Conservation (phyloP, 2,797 vertebrate species). For the Myripristis murdjan region DNA sequence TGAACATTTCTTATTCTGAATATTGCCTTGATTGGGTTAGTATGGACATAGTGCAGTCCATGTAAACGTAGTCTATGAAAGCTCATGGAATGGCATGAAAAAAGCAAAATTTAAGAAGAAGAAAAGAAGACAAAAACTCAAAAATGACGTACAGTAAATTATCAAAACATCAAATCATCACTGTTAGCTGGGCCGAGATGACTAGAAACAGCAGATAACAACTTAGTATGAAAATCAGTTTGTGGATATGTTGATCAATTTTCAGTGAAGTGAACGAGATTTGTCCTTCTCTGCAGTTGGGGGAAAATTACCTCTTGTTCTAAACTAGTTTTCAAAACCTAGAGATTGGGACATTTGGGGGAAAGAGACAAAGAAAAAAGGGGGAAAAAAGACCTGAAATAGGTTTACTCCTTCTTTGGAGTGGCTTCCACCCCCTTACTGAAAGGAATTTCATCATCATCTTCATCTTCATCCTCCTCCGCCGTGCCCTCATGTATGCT, state of each 20-base stretch:
- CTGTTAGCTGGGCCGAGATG: background rate
- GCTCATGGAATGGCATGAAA: constrained; percentile 9
- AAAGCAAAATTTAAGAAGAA: background rate
- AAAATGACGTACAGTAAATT: constrained; percentile 3
- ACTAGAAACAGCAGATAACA: background rate
- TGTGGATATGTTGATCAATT: background rate
- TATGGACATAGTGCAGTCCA: too few relatives aligned
- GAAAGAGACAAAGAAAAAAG: too few relatives aligned
- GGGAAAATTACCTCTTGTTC: background rate
- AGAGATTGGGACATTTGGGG: background rate
- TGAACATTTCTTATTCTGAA: too few relatives aligned
- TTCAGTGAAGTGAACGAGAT: background rate
- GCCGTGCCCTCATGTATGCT: constrained; percentile 8
- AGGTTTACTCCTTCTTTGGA: background rate
- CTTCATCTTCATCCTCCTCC: constrained; percentile 18
- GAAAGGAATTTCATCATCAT: background rate
- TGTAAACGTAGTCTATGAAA: too few relatives aligned
- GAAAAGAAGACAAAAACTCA: background rate
- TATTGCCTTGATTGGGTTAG: too few relatives aligned
- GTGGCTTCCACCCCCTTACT: background rate
- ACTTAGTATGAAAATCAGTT: background rate
- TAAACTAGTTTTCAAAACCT: background rate
- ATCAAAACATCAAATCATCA: background rate
- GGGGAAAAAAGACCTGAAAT: constrained; percentile 10
- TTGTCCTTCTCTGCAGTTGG: background rate